phyloP scores from a whole-genome alignment of 2,888 invertebrate species.

The Drosophila borborema region DNA sequence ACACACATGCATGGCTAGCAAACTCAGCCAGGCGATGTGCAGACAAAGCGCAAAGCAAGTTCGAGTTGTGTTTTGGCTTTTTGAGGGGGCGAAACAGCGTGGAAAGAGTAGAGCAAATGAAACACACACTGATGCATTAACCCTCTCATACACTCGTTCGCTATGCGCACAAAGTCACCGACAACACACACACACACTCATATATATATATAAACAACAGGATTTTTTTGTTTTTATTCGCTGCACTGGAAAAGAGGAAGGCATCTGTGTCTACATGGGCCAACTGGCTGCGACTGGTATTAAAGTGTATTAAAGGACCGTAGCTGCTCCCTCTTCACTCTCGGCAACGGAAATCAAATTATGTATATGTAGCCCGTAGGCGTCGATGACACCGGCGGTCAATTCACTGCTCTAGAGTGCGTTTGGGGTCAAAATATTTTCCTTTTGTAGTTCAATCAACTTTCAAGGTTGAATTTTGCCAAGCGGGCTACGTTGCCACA shows the following conservation, averaged over 20 bases:
- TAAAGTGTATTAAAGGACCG: slow-evolving; percentile 41
- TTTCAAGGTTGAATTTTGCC: slow-evolving; percentile 67
- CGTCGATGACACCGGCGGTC: slow-evolving; percentile 31
- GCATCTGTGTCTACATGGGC: slow-evolving; percentile 8
- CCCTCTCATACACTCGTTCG: slow-evolving; percentile 17
- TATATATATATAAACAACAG: slow-evolving; percentile 60
- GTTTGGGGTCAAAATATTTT: slow-evolving; percentile 71
- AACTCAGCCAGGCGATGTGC: slow-evolving; percentile 59
- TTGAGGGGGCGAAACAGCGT: slow-evolving; percentile 61
- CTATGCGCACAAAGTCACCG: slow-evolving; percentile 55
- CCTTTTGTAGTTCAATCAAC: slow-evolving; percentile 72
- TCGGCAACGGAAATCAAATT: slow-evolving; percentile 67
- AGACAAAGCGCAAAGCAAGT: slow-evolving; percentile 75
- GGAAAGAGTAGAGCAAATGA: slow-evolving; percentile 62
- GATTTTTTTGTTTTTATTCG: slow-evolving; percentile 68
- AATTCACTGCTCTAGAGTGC: slow-evolving; percentile 45
- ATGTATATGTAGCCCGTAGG: slow-evolving; percentile 54
- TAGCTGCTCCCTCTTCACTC: slow-evolving; percentile 19
- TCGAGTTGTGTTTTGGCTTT: slow-evolving; percentile 74
- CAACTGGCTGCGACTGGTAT: slow-evolving; percentile 12
- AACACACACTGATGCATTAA: slow-evolving; percentile 44
- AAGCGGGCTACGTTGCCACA: slow-evolving; percentile 15
- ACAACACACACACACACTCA: slow-evolving; percentile 44
- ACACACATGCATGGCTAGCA: slow-evolving; percentile 20
- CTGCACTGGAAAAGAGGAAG: slow-evolving; percentile 39